phyloP scores from a whole-genome alignment of 1,140 invertebrate genomes.

The Dreissena polymorpha region DNA sequence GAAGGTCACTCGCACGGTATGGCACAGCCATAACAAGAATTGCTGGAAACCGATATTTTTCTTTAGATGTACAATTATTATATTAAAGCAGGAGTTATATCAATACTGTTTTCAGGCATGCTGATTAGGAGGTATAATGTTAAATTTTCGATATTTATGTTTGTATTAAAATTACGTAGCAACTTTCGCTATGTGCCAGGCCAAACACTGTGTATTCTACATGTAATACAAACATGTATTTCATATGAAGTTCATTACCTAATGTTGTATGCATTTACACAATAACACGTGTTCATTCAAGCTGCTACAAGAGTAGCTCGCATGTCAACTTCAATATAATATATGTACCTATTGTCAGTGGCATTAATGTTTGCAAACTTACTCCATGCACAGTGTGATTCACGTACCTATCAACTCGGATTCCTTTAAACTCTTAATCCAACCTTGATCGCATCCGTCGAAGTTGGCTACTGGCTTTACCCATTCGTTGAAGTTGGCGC shows the following conservation, averaged over 20 bases:
- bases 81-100: neutral
- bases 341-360: too few species aligned
- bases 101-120: too few species aligned
- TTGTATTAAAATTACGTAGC: neutral
- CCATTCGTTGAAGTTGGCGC: conserved; percentile 25
- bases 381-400: neutral
- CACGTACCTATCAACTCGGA: conserved; percentile 36
- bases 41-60: too few species aligned
- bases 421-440: conserved; percentile 17
- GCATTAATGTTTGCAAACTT: neutral
- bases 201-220: neutral
- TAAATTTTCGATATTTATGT: neutral
- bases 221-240: too few species aligned
- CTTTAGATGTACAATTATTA: neutral
- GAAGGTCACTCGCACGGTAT: neutral
- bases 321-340: neutral
- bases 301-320: neutral
- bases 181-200: neutral
- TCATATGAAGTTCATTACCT: too few species aligned
- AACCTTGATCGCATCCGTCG: neutral
- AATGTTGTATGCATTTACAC: too few species aligned
- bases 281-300: neutral
- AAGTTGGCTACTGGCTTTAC: conserved; percentile 20
- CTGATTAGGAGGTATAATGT: neutral
- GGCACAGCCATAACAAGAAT: neutral